These are phyloP conservation scores for Diogma glabrata DNA, from an alignment of 2,888 invertebrate genomes.

Conservation along the genomic window DNA sequence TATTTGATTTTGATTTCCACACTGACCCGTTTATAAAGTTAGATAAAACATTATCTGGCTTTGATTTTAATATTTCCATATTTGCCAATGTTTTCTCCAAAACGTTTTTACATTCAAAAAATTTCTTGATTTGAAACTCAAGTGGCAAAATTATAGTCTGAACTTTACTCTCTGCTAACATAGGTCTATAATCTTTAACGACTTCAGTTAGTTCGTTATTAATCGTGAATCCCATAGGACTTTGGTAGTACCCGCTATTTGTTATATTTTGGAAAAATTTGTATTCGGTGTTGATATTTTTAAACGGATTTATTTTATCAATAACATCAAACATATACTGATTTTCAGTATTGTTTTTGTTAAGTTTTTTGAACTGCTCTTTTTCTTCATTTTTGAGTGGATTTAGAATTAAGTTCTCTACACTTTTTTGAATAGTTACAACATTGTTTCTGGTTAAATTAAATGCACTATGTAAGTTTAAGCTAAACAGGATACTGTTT, in stretches of 20 bases:
- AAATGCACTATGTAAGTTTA: no score
- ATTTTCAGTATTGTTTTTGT: background rate
- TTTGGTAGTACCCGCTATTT: background rate
- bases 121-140: background rate
- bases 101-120: background rate
- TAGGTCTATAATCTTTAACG: background rate
- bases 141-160: background rate
- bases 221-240: background rate
- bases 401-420: no score
- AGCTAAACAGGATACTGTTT: no score
- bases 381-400: no score
- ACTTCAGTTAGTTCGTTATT: constrained; percentile 3
- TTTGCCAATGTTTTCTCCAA: background rate
- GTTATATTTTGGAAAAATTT: background rate
- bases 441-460: no score
- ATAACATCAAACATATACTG: background rate
- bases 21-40: background rate
- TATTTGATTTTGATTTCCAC: background rate
- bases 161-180: background rate
- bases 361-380: no score
- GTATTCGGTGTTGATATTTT: background rate
- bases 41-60: background rate
- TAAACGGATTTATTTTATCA: background rate
- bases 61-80: background rate
- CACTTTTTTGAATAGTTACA: no score